Evolutionary conservation across 2,113 vertebrate genomes (phyloP), one percentile per base, ranked within the genome.

Genomic region (Falco punctatus): DNA sequence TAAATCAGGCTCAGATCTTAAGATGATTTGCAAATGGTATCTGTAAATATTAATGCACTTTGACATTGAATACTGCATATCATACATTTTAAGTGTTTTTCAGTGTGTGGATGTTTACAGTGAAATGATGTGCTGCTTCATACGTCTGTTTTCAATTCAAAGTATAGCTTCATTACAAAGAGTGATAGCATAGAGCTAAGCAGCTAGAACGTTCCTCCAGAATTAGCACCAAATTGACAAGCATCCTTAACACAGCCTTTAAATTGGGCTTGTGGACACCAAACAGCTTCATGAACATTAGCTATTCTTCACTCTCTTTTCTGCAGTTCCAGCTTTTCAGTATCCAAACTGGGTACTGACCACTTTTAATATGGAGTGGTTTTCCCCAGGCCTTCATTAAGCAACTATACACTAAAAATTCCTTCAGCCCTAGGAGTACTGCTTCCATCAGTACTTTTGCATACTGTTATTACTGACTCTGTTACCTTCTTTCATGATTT

Each of bases 1-100:
- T 54, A 93, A 87, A 74, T 44, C 55, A 91, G 81, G 57, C 44
- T 71, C 23, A 0, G 6, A 73, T 30, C 58, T 87, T 74, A 70
- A 81, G 49, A 88, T 22, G 48, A 89, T 87, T 91, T 96, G 86
- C 81, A 95, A 96, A 81, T 55, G 26, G 24, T 74, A 58, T 75
- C 83, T 93, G 86, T 92, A 95, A 96, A 94, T 94, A 96, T 93
- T 95, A 96, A 96, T 91, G 93, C 46, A 83, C 92, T 95, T 88
- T 84, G 94, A 93, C 78, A 95, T 30, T 81, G 80, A 88, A 86
- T 65, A 46, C 42, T 3, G n/a, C 71, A 92, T 85, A 79, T 85
- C 81, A 94, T 94, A 40, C 86, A 96, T 94, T 89, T 91, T 46
- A 94, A 97, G 49, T 89, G 67, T 1, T 81, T 95, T 89, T 88